These are phyloP conservation scores for Phyllopteryx taeniolatus DNA, from an alignment of 2,113 vertebrate genomes.

Conservation along the genomic window DNA sequence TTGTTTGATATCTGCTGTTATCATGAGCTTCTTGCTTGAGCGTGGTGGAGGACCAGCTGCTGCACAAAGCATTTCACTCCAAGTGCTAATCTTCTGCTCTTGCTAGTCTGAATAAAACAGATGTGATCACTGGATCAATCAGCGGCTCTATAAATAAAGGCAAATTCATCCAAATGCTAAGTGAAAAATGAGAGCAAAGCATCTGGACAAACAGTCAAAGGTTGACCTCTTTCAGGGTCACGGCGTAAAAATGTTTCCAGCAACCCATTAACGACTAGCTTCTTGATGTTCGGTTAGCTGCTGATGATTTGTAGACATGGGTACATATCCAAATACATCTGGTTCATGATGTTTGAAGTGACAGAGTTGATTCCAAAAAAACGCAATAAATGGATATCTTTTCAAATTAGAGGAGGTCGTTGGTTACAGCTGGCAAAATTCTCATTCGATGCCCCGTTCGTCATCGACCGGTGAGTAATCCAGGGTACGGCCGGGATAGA, in stretches of 20 bases:
- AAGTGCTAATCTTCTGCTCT: background rate
- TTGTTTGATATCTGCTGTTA: slow-evolving; percentile 37
- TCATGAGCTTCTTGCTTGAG: slow-evolving; percentile 27
- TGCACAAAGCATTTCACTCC: slow-evolving; percentile 14
- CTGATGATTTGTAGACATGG: background rate
- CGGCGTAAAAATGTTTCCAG: too few species aligned
- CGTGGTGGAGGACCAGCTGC: slow-evolving; percentile 26
- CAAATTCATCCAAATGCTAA: background rate
- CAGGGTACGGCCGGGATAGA: too few species aligned
- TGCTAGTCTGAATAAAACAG: slow-evolving; percentile 15
- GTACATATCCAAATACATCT: background rate
- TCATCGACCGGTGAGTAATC: too few species aligned
- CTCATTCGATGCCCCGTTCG: too few species aligned
- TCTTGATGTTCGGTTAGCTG: background rate
- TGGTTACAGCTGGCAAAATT: too few species aligned
- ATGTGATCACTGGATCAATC: slow-evolving; percentile 4
- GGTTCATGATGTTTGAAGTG: background rate
- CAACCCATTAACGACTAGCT: background rate
- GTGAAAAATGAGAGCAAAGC: background rate
- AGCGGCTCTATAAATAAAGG: background rate
- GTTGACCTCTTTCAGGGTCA: background rate
- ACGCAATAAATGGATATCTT: too few species aligned
- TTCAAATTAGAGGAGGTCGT: too few species aligned
- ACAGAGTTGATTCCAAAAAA: too few species aligned
- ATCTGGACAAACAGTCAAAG: background rate